Conservation (phyloP, 1,140 invertebrate genomes). For the Drosophila santomea region DNA sequence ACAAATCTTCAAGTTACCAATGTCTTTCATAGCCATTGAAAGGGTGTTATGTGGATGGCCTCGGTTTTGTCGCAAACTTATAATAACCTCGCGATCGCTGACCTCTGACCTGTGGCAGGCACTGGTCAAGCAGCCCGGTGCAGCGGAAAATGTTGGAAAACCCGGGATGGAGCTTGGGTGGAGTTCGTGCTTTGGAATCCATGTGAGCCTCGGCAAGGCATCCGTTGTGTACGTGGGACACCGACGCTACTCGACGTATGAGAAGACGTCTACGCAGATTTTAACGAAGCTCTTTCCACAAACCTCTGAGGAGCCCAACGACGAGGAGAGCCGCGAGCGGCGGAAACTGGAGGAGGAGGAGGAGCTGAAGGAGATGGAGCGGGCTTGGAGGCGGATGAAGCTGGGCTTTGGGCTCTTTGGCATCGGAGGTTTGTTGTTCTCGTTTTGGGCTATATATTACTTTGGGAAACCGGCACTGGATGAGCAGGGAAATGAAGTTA, state of each 20-base stretch:
- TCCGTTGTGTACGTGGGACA: conserved; percentile 22
- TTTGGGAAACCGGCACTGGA: conserved; percentile 90
- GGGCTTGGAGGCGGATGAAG: conserved; percentile 87
- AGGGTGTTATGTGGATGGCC: conserved; percentile 23
- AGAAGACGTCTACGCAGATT: conserved; percentile 56
- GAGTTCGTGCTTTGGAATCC: background rate
- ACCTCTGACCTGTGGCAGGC: conserved; percentile 35
- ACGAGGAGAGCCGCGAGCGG: conserved; percentile 58
- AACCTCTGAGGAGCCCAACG: conserved; percentile 58
- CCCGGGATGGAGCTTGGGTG: background rate
- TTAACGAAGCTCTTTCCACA: conserved; percentile 82
- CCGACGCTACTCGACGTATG: conserved; percentile 49
- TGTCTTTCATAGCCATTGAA: conserved; percentile 41
- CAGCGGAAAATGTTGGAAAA: background rate
- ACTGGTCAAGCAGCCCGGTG: conserved; percentile 10
- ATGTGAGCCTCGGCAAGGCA: background rate
- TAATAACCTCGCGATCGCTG: conserved; percentile 33
- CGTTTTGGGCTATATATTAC: conserved; percentile 87
- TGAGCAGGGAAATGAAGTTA: conserved; percentile 89
- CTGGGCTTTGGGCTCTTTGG: conserved; percentile 86
- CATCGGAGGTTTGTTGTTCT: conserved; percentile 85
- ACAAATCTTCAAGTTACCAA: conserved; percentile 36
- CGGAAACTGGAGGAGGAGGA: conserved; percentile 80
- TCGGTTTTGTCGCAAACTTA: conserved; percentile 27
- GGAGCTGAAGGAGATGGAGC: conserved; percentile 86